Conservation (phyloP, 2,113 vertebrate species). For the Hyla sarda region DNA sequence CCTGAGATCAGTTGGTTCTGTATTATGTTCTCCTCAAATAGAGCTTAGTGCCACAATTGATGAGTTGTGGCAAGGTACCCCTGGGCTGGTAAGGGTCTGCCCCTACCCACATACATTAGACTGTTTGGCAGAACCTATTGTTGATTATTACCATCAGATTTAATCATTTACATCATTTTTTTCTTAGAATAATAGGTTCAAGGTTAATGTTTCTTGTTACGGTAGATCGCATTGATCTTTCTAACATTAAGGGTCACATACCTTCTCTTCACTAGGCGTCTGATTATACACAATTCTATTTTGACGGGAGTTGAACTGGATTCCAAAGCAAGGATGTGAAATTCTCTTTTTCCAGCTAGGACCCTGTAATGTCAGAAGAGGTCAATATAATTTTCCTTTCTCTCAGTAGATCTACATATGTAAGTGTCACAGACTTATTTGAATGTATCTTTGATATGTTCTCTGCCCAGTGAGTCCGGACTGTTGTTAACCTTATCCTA, state of each 20-base stretch:
- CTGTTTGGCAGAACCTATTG: not conserved
- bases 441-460: not conserved
- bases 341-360: conserved; percentile 59
- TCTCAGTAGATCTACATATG: not conserved
- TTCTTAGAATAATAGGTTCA: not conserved
- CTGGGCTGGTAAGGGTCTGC: not conserved
- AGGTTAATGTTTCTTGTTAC: not conserved
- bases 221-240: conserved; percentile 39
- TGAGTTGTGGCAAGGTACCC: no score
- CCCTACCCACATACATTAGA: not conserved
- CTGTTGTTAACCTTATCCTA: not conserved
- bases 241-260: conserved; percentile 56
- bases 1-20: no score
- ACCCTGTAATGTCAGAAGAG: conserved; percentile 57
- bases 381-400: conserved; percentile 39
- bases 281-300: conserved; percentile 60
- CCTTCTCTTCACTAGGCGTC: conserved; percentile 59
- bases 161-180: not conserved
- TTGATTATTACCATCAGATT: not conserved
- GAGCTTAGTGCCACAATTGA: not conserved
- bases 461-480: not conserved
- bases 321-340: conserved; percentile 57
- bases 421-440: conserved; percentile 8
- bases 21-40: not conserved
- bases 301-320: conserved; percentile 54